A percentile compares a stretch with the other conserved stretches of the same genome.
These are phyloP conservation scores for Electrophaes corylata DNA, from an alignment of 2,888 invertebrate genomes.

Conservation along the genomic window DNA sequence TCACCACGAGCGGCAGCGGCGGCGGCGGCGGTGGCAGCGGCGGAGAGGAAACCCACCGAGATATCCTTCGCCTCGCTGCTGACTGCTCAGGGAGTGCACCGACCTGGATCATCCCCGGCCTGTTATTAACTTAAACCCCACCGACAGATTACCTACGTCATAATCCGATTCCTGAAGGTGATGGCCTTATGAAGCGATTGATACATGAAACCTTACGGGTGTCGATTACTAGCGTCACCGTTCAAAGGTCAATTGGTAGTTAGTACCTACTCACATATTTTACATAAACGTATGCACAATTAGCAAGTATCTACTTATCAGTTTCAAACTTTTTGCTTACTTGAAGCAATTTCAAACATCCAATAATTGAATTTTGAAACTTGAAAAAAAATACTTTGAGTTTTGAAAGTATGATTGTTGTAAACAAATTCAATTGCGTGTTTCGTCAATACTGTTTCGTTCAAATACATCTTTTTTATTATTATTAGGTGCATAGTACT, in stretches of 20 bases:
- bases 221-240: slow-evolving; percentile 35
- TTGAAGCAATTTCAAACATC: too few species aligned
- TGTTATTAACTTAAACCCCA: slow-evolving; percentile 53
- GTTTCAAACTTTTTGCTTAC: too few species aligned
- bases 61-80: slow-evolving; percentile 47
- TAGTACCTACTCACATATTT: background rate
- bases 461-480: too few species aligned
- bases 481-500: too few species aligned
- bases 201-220: slow-evolving; percentile 41
- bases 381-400: too few species aligned
- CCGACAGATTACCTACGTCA: slow-evolving; percentile 36
- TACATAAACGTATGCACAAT: background rate
- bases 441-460: too few species aligned
- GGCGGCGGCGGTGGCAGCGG: slow-evolving; percentile 30
- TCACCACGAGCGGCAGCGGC: slow-evolving; percentile 48
- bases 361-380: background rate
- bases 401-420: too few species aligned
- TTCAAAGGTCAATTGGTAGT: slow-evolving; percentile 37
- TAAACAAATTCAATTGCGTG: too few species aligned
- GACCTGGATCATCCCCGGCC: slow-evolving; percentile 73
- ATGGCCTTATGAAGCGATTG: slow-evolving; percentile 42
- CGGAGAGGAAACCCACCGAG: background rate
- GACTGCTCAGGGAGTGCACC: slow-evolving; percentile 59
- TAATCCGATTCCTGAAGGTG: slow-evolving; percentile 43
- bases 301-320: too few species aligned